Evolutionary conservation across 2,797 vertebrate genomes (phyloP).

Genomic region (Chloroceryle amazona): DNA sequence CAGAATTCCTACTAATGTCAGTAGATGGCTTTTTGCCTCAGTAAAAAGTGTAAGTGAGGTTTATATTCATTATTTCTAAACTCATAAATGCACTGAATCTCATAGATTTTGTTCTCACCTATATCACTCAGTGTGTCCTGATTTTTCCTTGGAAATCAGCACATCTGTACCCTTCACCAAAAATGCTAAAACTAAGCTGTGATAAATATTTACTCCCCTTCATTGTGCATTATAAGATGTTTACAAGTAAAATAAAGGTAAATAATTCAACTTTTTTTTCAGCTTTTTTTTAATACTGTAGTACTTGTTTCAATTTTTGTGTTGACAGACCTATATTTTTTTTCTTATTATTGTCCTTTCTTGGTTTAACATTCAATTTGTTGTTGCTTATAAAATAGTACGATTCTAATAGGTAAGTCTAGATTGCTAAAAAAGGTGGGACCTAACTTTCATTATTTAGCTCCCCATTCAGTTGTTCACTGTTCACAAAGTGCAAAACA

Average conservation of each 20-base stretch:
- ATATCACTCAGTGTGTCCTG: slow-evolving; percentile 59
- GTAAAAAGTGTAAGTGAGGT: slow-evolving; percentile 46
- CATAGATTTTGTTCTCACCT: slow-evolving; percentile 60
- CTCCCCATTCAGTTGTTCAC: slow-evolving; percentile 71
- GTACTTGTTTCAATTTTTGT: slow-evolving; percentile 63
- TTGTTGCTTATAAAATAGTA: slow-evolving; percentile 73
- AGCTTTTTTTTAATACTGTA: slow-evolving; percentile 60
- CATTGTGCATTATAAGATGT: slow-evolving; percentile 79
- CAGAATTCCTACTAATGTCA: slow-evolving; percentile 20
- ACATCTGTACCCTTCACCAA: slow-evolving; percentile 71
- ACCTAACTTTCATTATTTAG: slow-evolving; percentile 61
- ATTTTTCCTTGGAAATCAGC: slow-evolving; percentile 58
- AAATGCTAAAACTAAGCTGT: slow-evolving; percentile 72
- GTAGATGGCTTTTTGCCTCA: slow-evolving; percentile 46
- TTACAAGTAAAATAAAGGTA: slow-evolving; percentile 77
- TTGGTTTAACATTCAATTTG: slow-evolving; percentile 65
- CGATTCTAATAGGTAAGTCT: slow-evolving; percentile 68
- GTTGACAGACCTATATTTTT: slow-evolving; percentile 41
- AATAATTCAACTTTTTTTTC: slow-evolving; percentile 60
- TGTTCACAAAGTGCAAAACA: slow-evolving; percentile 67
- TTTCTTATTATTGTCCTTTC: slow-evolving; percentile 66
- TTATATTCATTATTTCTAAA: slow-evolving; percentile 54
- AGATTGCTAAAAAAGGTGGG: slow-evolving; percentile 57
- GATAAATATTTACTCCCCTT: slow-evolving; percentile 74
- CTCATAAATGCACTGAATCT: slow-evolving; percentile 60